phyloP scores from a whole-genome alignment of 2,113 vertebrate species.

The Dipodomys spectabilis region DNA sequence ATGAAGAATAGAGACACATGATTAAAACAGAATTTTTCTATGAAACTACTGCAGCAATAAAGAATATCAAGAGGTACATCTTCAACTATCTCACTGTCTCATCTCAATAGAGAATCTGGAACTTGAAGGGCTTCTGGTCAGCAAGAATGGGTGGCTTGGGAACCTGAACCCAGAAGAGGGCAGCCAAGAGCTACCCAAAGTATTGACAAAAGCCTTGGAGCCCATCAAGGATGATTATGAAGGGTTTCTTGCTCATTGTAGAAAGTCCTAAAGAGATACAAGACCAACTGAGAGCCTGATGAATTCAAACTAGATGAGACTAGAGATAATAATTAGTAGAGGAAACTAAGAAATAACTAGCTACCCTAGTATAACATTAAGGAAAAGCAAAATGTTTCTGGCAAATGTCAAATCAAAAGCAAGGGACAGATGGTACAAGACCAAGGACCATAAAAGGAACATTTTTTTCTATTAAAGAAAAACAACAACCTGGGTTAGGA shows the following conservation, averaged over 20 bases:
- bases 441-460: neutral
- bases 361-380: neutral
- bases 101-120: neutral
- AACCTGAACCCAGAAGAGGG: conserved; percentile 76
- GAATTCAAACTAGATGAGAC: neutral
- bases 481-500: neutral
- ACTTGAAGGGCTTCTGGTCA: neutral
- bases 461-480: neutral
- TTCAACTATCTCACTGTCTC: neutral
- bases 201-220: neutral
- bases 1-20: neutral
- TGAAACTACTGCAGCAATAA: neutral
- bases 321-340: neutral
- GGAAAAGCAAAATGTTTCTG: neutral
- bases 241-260: neutral
- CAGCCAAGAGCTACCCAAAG: conserved; percentile 73
- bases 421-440: neutral
- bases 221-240: neutral
- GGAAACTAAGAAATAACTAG: neutral
- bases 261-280: neutral
- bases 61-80: neutral
- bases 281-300: neutral
- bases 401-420: no score
- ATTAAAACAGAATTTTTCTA: neutral
- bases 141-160: neutral